Percentiles rank a stretch among this genome's conserved stretches.
Evolutionary conservation across 2,113 vertebrate genomes (phyloP).

Genomic region (Apus apus): DNA sequence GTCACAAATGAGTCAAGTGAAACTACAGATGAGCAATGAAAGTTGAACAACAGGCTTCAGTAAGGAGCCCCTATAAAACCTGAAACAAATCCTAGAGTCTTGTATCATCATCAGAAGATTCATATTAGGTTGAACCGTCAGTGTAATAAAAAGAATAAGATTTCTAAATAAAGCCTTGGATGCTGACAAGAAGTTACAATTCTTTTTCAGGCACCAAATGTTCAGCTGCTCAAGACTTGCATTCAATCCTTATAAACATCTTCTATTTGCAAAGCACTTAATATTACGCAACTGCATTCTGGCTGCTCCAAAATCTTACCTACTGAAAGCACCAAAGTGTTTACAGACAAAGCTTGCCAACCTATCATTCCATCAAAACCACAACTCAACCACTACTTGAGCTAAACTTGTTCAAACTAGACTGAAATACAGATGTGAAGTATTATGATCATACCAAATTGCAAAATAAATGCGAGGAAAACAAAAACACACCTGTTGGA

Average conservation of each 20-base stretch:
- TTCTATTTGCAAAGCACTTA: constrained; percentile 18
- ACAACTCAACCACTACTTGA: constrained; percentile 55
- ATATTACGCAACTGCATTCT: constrained; percentile 54
- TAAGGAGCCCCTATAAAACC: neutral
- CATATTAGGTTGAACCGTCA: neutral
- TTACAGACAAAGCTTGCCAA: constrained; percentile 58
- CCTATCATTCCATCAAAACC: constrained; percentile 56
- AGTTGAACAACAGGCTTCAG: neutral
- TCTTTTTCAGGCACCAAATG: neutral
- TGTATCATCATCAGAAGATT: neutral
- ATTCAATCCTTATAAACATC: neutral
- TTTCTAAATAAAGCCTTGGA: neutral
- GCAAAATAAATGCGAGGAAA: constrained; percentile 25
- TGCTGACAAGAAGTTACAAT: neutral
- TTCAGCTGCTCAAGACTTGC: neutral
- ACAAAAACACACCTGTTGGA: constrained; percentile 47
- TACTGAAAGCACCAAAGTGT: constrained; percentile 32
- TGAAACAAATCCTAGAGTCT: neutral
- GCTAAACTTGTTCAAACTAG: constrained; percentile 67
- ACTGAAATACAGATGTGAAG: constrained; percentile 42
- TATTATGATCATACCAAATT: neutral
- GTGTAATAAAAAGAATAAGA: neutral
- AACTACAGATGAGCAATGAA: neutral
- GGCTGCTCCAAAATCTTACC: constrained; percentile 45
- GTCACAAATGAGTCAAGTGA: neutral